Percentiles rank a stretch among this genome's conserved stretches.
These are phyloP conservation scores for Limnodromus scolopaceus DNA, from an alignment of 2,797 vertebrate genomes.

Conservation along the genomic window DNA sequence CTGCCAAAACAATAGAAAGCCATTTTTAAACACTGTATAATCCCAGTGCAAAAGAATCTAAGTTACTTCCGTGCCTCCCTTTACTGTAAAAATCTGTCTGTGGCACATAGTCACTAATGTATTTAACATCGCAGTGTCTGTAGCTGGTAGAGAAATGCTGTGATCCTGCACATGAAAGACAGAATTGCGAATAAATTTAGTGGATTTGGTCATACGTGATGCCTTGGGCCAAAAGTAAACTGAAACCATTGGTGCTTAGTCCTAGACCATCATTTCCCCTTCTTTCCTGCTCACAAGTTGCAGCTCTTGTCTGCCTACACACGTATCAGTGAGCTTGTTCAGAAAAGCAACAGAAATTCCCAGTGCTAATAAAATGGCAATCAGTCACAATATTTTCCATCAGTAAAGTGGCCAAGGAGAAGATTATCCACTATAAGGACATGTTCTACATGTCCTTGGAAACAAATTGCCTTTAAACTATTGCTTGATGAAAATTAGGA, in stretches of 20 bases:
- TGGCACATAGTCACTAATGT: background rate
- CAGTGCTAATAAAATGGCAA: background rate
- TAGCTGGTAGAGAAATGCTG: background rate
- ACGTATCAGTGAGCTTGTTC: background rate
- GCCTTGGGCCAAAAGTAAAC: background rate
- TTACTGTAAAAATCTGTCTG: conserved; percentile 35
- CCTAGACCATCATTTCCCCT: background rate
- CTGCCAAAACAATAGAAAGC: conserved; percentile 45
- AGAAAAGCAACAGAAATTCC: background rate
- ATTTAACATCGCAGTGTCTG: conserved; percentile 15
- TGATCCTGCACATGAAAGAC: background rate
- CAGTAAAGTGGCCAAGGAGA: background rate
- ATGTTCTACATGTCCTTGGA: background rate
- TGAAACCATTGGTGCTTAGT: background rate
- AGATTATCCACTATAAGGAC: background rate
- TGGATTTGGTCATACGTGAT: background rate
- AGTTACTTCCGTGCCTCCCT: background rate
- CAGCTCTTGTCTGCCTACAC: background rate
- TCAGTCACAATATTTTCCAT: background rate
- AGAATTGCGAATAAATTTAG: background rate
- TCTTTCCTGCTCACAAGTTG: background rate
- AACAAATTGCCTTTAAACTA: background rate
- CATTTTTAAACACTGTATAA: conserved; percentile 41
- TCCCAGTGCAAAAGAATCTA: conserved; percentile 17
- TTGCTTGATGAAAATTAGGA: background rate